Evolutionary conservation across 2,888 invertebrate genomes (phyloP).

Genomic region (Unio delphinus): DNA sequence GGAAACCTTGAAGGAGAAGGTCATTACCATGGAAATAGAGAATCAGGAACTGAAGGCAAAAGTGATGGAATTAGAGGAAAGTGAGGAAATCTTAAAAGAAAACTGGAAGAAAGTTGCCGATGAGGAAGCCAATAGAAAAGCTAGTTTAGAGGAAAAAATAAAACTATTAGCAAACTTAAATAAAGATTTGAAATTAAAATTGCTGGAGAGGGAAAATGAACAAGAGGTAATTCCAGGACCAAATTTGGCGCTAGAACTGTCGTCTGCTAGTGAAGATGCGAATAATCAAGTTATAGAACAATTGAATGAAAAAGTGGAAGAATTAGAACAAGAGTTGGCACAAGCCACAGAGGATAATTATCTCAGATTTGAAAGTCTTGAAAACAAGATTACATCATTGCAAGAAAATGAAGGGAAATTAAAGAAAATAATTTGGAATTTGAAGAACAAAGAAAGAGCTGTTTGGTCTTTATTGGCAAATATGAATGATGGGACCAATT

Average conservation of each 20-base stretch:
- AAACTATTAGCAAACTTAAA: slow-evolving; percentile 49
- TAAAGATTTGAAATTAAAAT: slow-evolving; percentile 52
- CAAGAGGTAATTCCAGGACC: slow-evolving; percentile 40
- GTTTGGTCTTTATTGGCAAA: no score
- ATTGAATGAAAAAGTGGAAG: slow-evolving; percentile 35
- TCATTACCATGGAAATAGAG: slow-evolving; percentile 44
- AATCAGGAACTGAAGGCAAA: slow-evolving; percentile 47
- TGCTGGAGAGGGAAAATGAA: slow-evolving; percentile 52
- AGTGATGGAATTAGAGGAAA: slow-evolving; percentile 60
- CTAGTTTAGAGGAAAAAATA: slow-evolving; percentile 56
- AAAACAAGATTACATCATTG: slow-evolving; percentile 45
- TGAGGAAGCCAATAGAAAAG: slow-evolving; percentile 55
- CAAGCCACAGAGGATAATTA: slow-evolving; percentile 49
- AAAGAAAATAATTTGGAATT: slow-evolving; percentile 55
- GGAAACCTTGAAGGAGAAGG: slow-evolving; percentile 47
- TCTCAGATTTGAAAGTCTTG: slow-evolving; percentile 53
- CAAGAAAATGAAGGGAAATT: slow-evolving; percentile 56
- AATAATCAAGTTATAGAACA: slow-evolving; percentile 31
- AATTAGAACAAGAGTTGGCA: slow-evolving; percentile 52
- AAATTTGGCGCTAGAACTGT: slow-evolving; percentile 55
- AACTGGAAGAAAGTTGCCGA: slow-evolving; percentile 63
- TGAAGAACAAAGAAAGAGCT: slow-evolving; percentile 54
- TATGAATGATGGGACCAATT: no score
- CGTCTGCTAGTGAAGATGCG: slow-evolving; percentile 13
- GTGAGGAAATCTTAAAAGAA: slow-evolving; percentile 54